Evolutionary conservation across 2,113 vertebrate species (phyloP), one percentile per base, ranked within the genome.

Genomic region (Nansenia antarctica): DNA sequence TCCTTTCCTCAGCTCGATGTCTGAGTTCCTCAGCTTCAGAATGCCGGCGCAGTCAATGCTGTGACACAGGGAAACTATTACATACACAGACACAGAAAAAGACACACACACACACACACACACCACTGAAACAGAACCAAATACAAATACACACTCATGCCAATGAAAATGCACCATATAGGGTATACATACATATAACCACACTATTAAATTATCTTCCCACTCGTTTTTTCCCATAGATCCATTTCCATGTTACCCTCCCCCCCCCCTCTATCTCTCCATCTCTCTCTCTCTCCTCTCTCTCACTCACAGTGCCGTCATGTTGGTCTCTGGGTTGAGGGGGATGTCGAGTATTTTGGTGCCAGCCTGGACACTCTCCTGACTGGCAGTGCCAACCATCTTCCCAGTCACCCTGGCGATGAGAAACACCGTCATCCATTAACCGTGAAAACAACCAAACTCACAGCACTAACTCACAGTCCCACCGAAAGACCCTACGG

Each of bases 41-140:
- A 97, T 97, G 39, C 96, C 96, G 0, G 96, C 96, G 32, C 96
- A 97, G 86, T 97, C 96, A 8, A 97, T 96, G 69, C 95, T 97
- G 69, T 7, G 22, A 49, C 18, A 49, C 45, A n/a, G n/a, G 20
- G 20, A 22, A n/a, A 3, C 45, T 49, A n/a, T 49, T 22, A 14
- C 20, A 49, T 49, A 74, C 42, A 74, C 26, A 72, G 42, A 57
- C 29, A 59, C 12, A 34, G 34, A 2, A n/a, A n/a, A n/a, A n/a
- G n/a, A n/a, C n/a, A n/a, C n/a, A 14, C 20, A 49, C 20, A 74
- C 42, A 74, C 26, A 72, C 32, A 57, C 29, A 59, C 12, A 34
- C 32, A 2, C 31, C n/a, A 15, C 39, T 42, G 12, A 42, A 11
- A 42, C 39, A 1, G 15, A 15, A 42, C 39, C 12, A 39, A 39